Conservation (phyloP, 2,888 invertebrate genomes). For the Apomyelois bistriatella region DNA sequence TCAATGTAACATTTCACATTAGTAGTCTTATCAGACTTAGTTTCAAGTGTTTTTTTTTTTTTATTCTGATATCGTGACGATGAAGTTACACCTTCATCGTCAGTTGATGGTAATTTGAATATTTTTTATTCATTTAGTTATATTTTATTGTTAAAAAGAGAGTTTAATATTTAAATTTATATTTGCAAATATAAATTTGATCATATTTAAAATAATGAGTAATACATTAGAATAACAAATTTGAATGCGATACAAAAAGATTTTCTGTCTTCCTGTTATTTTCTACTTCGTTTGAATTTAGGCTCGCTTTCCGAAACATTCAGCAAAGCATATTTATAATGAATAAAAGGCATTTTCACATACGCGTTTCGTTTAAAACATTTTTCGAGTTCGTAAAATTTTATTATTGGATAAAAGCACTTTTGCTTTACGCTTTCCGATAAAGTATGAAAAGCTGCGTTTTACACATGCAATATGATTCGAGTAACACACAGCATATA, state of each 20-base stretch:
- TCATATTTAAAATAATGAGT: no score
- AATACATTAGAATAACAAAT: no score
- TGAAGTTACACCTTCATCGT: no score
- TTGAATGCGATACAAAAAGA: no score
- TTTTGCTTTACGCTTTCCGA: neutral
- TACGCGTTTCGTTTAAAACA: constrained; percentile 1
- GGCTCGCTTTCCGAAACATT: constrained; percentile 1
- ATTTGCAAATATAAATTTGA: no score
- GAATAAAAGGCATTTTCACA: constrained; percentile 9
- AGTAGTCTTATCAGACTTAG: neutral
- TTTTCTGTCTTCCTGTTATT: neutral
- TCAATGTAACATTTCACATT: neutral
- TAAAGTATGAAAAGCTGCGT: neutral
- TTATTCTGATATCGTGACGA: no score
- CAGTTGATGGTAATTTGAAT: no score
- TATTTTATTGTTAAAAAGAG: no score
- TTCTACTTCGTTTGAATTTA: constrained; percentile 1
- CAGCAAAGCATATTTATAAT: constrained; percentile 6
- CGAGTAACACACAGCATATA: neutral
- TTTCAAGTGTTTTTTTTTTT: neutral
- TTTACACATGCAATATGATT: neutral
- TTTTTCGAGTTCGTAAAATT: constrained; percentile 6
- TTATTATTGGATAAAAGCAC: constrained; percentile 8
- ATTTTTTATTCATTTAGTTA: no score
- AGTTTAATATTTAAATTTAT: no score